Percentiles rank a stretch among this genome's conserved stretches.
These are phyloP conservation scores for Tringa solitaria DNA, from an alignment of 2,113 vertebrate species.

Conservation along the genomic window DNA sequence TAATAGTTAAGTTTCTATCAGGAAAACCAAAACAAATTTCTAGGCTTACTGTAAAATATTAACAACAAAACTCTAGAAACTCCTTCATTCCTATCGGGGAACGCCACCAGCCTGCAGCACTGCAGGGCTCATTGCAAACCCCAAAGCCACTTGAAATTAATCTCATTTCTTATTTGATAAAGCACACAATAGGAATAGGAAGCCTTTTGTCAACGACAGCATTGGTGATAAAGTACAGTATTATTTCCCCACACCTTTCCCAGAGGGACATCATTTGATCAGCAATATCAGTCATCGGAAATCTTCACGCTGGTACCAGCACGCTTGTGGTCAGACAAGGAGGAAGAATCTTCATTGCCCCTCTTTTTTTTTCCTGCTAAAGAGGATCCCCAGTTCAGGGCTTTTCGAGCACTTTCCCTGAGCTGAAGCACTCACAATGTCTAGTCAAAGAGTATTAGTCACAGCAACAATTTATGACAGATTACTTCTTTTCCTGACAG, in stretches of 20 bases:
- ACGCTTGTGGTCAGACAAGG: background rate
- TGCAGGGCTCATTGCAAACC: background rate
- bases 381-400: background rate
- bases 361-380: background rate
- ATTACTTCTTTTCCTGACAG: conserved; percentile 35
- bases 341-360: background rate
- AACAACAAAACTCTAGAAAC: background rate
- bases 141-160: background rate
- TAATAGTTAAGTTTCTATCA: background rate
- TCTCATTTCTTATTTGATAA: conserved; percentile 14
- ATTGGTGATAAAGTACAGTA: background rate
- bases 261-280: background rate
- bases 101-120: background rate
- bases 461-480: conserved; percentile 23
- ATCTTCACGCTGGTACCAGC: background rate
- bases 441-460: conserved; percentile 44
- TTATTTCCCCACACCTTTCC: background rate
- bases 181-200: background rate
- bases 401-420: background rate
- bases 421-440: background rate
- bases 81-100: background rate
- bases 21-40: background rate
- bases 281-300: background rate
- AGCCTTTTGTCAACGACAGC: background rate
- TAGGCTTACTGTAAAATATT: background rate